Evolutionary conservation across 2,113 vertebrate genomes (phyloP), one percentile per base, ranked within the genome.

Genomic region (Cairina moschata): DNA sequence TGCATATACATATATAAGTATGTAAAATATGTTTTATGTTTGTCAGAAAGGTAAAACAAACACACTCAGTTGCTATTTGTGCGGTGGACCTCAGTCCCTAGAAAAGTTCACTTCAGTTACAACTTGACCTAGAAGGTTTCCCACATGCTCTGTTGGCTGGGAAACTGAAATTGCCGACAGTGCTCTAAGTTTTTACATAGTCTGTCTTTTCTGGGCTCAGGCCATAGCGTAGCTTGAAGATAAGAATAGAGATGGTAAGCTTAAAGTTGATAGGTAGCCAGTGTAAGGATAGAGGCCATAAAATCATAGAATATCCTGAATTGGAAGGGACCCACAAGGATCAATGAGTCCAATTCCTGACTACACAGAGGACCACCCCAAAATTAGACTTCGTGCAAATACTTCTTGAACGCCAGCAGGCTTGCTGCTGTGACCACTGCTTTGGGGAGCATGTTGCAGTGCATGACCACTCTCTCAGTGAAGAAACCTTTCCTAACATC

Each of bases 121-220:
- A 28, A 13, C 16, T 83, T 5, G 17, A 14, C 20, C 88, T 9
- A 7, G 34, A 32, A 8, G 42, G 40, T 84, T 91, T 90, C 17
- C 25, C 17, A 9, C 1, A 1, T 42, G 5, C 36, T 87, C 0
- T 48, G 8, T 34, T 69, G 50, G 13, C 17, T 7, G 8, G 28
- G 13, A 91, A 7, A 17, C 8, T 60, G 26, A 86, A 86, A 59
- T 21, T 90, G 26, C 34, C 81, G 55, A 58, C 20, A 48, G 36
- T 25, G 2, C 38, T 71, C 17, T 76, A 66, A 83, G 12, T 17
- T 60, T 80, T 15, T 73, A 16, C 2, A 1, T 54, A 3, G 1
- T 90, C 28, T 58, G 38, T 86, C 12, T 77, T 23, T 21, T 86
- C 55, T 62, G 32, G 10, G 36, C 16, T 69, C 2, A 1, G 16